phyloP scores from a whole-genome alignment of 1,140 invertebrate genomes.

The Diabrotica virgifera region DNA sequence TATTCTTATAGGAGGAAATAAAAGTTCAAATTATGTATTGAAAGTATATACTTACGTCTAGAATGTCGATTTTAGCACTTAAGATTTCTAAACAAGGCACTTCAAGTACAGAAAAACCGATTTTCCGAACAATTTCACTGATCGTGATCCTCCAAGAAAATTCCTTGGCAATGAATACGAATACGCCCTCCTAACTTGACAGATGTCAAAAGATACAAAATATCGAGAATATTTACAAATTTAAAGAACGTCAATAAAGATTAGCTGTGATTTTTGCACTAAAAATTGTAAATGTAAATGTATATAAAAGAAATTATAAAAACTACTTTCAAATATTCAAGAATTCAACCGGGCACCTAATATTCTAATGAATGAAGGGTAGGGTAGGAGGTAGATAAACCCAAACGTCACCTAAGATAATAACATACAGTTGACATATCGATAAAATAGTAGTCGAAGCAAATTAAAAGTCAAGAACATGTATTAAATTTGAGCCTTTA shows the following conservation, averaged over 20 bases:
- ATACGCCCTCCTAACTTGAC: slow-evolving; percentile 20
- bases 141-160: neutral
- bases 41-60: too few species aligned
- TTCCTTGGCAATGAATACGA: slow-evolving; percentile 13
- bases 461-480: neutral
- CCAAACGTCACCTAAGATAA: neutral
- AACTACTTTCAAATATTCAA: neutral
- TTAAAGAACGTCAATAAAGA: neutral
- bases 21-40: too few species aligned
- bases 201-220: slow-evolving; percentile 15
- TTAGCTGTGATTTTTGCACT: neutral
- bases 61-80: neutral
- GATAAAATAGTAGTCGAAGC: too few species aligned
- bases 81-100: neutral
- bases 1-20: too few species aligned
- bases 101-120: neutral
- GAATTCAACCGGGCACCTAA: neutral
- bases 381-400: neutral
- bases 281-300: neutral
- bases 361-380: neutral
- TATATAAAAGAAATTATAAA: neutral
- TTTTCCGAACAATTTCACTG: neutral
- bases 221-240: neutral
- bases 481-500: neutral
- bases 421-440: too few species aligned